Evolutionary conservation across 2,888 invertebrate genomes (phyloP).

Genomic region (Protula sp.): DNA sequence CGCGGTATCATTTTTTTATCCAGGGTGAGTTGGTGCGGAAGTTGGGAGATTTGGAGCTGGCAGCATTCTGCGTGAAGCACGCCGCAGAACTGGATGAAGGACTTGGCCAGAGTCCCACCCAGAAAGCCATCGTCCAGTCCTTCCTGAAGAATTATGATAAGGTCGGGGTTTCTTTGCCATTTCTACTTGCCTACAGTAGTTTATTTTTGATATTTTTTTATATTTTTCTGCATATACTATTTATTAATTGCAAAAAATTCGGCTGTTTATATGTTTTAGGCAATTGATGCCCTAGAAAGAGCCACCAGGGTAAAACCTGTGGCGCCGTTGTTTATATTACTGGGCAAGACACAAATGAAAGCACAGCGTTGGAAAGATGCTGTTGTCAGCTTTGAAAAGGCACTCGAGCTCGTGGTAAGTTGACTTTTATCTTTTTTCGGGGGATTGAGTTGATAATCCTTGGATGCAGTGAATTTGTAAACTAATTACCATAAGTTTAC

Average conservation of each 20-base stretch:
- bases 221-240: too few relatives aligned
- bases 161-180: conserved; percentile 27
- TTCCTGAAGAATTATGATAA: conserved; percentile 53
- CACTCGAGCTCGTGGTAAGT: conserved; percentile 47
- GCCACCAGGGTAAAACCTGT: conserved; percentile 39
- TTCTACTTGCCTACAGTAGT: too few relatives aligned
- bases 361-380: conserved; percentile 48
- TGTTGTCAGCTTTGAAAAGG: conserved; percentile 44
- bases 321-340: conserved; percentile 42
- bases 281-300: conserved; percentile 42
- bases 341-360: conserved; percentile 53
- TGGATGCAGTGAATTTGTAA: too few relatives aligned
- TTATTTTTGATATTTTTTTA: too few relatives aligned
- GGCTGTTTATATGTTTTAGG: conserved; percentile 33
- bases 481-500: too few relatives aligned
- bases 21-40: conserved; percentile 50
- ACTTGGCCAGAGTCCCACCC: conserved; percentile 43
- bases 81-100: conserved; percentile 35
- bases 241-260: too few relatives aligned
- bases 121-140: conserved; percentile 52
- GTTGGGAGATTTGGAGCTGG: conserved; percentile 49
- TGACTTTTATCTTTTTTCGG: too few relatives aligned
- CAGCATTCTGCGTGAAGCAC: conserved; percentile 53
- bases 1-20: too few relatives aligned
- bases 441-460: too few relatives aligned